A percentile compares a stretch with the other conserved stretches of the same genome.
Conservation (phyloP, 2,888 invertebrate genomes). For the Trichogramma dendrolimi region DNA sequence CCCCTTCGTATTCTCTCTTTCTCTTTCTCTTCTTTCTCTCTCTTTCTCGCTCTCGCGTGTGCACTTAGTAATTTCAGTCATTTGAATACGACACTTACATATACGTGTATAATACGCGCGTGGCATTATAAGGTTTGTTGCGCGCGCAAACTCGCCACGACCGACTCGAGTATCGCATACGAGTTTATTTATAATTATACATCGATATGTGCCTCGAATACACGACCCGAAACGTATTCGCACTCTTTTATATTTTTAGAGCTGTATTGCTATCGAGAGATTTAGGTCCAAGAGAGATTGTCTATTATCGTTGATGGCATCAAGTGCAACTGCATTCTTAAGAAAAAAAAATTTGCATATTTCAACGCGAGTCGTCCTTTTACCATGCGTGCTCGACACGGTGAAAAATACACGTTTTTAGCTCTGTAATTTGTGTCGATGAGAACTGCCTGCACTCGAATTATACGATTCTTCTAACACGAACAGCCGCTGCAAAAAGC, state of each 20-base stretch:
- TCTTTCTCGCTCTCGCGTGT: background rate
- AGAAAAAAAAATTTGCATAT: background rate
- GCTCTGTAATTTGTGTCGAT: too few relatives aligned
- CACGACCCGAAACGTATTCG: too few relatives aligned
- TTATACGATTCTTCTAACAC: background rate
- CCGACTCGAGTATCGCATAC: conserved; percentile 2
- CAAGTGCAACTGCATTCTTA: background rate
- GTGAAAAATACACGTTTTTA: background rate
- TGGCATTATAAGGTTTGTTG: background rate
- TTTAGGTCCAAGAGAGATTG: too few relatives aligned
- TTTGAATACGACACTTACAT: conserved; percentile 32
- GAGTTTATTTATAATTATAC: too few relatives aligned
- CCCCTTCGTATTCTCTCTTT: too few relatives aligned
- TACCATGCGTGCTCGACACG: conserved; percentile 5
- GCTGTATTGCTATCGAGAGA: too few relatives aligned
- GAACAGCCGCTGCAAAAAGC: conserved; percentile 16
- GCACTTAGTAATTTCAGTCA: conserved; percentile 33
- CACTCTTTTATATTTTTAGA: too few relatives aligned
- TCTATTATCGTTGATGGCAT: background rate
- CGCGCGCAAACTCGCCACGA: conserved; percentile 26
- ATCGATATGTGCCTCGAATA: too few relatives aligned
- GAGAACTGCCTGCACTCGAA: too few relatives aligned
- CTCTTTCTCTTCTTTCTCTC: too few relatives aligned
- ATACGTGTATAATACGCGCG: too few relatives aligned
- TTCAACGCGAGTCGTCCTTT: conserved; percentile 18